phyloP scores from a whole-genome alignment of 2,113 vertebrate species.

The Megaceryle torquata region DNA sequence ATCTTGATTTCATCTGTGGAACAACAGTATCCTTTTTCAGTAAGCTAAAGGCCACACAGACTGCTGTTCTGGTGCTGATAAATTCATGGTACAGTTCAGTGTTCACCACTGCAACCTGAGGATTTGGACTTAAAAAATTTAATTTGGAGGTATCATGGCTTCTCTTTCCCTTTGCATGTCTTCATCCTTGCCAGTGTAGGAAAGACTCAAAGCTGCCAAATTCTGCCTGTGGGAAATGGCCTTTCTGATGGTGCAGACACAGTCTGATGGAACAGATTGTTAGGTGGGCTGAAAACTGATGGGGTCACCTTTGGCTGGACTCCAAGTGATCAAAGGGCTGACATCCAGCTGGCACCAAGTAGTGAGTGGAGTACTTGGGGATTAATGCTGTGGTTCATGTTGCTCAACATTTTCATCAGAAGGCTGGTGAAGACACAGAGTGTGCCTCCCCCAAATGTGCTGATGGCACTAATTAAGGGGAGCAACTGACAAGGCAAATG shows the following conservation, averaged over 20 bases:
- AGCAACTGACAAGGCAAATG: background rate
- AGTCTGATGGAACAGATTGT: conserved; percentile 26
- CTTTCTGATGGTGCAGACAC: background rate
- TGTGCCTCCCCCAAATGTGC: background rate
- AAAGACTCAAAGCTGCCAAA: background rate
- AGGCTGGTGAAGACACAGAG: background rate
- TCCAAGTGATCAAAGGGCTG: background rate
- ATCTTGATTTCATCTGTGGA: background rate
- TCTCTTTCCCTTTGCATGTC: background rate
- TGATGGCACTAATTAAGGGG: background rate
- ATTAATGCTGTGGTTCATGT: background rate
- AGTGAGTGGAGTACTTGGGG: background rate
- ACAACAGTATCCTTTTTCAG: background rate
- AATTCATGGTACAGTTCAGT: background rate
- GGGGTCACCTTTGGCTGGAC: background rate
- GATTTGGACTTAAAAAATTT: background rate
- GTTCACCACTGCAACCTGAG: background rate
- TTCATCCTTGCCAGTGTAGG: background rate
- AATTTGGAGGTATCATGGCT: background rate
- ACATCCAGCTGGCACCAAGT: background rate
- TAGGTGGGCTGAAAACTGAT: background rate
- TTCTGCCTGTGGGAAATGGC: conserved; percentile 2
- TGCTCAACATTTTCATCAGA: background rate
- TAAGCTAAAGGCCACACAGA: background rate
- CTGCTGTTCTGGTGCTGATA: background rate